phyloP scores from a whole-genome alignment of 1,140 invertebrate genomes.

The Tetranychus urticae region DNA sequence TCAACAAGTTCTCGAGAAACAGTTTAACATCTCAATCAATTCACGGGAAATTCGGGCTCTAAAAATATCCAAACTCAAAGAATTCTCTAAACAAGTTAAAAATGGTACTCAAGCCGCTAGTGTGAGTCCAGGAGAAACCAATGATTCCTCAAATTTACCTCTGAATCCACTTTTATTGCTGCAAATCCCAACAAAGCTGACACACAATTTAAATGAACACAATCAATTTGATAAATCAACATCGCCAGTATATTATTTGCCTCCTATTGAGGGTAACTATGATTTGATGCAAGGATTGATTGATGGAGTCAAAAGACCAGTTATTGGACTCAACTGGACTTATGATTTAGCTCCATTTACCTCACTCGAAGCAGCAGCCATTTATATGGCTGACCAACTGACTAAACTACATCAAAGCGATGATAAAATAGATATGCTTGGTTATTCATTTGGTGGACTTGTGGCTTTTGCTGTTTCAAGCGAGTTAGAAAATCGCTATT shows the following conservation, averaged over 20 bases:
- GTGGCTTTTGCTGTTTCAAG: conserved; percentile 77
- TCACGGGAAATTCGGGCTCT: conserved; percentile 8
- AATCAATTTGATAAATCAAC: neutral
- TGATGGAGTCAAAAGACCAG: conserved; percentile 18
- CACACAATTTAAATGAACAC: neutral
- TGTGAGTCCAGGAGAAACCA: neutral
- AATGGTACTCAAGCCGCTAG: conserved; percentile 3
- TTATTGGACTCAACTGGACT: conserved; percentile 2
- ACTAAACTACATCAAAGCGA: neutral
- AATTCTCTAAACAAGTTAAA: neutral
- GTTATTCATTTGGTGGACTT: conserved; percentile 79
- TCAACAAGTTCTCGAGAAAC: conserved; percentile 25
- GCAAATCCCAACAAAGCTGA: neutral
- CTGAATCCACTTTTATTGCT: neutral
- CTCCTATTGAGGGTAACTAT: conserved; percentile 9
- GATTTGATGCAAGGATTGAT: conserved; percentile 37
- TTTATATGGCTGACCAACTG: neutral
- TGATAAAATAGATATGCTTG: conserved; percentile 43
- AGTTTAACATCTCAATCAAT: conserved; percentile 6
- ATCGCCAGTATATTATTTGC: neutral
- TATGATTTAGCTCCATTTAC: neutral
- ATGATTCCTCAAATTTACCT: neutral
- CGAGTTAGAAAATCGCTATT: conserved; percentile 35
- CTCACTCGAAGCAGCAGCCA: neutral
- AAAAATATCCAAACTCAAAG: neutral